Conservation (phyloP, 2,797 vertebrate species). For the Smutsia temminckii region DNA sequence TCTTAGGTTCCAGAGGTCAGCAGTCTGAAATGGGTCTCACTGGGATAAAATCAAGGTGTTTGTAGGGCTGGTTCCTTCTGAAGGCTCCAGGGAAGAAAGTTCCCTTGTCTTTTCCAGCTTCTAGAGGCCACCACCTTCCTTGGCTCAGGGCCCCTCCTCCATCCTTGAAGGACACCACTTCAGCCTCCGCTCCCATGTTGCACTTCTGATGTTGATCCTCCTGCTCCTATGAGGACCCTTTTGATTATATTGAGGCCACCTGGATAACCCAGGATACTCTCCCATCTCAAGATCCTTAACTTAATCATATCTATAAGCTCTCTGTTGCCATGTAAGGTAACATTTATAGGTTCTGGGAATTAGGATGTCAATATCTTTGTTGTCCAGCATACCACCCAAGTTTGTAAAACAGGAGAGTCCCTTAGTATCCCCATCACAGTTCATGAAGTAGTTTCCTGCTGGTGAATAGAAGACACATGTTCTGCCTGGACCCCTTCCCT, state of each 20-base stretch:
- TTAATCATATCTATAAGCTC: not conserved
- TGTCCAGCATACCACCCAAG: accelerated
- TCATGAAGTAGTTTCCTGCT: accelerated
- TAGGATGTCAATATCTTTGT: accelerated
- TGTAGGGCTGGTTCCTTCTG: not conserved
- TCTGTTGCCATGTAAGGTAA: not conserved
- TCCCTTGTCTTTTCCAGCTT: not conserved
- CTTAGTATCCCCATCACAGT: not conserved
- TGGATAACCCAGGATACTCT: not conserved
- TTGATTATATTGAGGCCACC: not conserved
- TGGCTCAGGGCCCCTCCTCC: too few relatives aligned
- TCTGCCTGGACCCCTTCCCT: too few relatives aligned
- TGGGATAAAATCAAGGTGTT: not conserved
- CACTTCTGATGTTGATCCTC: not conserved
- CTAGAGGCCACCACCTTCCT: not conserved
- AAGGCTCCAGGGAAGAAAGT: not conserved
- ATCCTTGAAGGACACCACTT: too few relatives aligned
- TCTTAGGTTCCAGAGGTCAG: not conserved
- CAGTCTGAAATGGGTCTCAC: not conserved
- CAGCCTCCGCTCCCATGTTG: not conserved
- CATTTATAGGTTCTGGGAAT: not conserved
- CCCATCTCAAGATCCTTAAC: not conserved
- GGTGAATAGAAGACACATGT: not conserved
- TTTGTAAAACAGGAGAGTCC: not conserved
- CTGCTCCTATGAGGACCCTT: not conserved